Evolutionary conservation across 2,888 invertebrate genomes (phyloP).

Genomic region (Watsonalla binaria): DNA sequence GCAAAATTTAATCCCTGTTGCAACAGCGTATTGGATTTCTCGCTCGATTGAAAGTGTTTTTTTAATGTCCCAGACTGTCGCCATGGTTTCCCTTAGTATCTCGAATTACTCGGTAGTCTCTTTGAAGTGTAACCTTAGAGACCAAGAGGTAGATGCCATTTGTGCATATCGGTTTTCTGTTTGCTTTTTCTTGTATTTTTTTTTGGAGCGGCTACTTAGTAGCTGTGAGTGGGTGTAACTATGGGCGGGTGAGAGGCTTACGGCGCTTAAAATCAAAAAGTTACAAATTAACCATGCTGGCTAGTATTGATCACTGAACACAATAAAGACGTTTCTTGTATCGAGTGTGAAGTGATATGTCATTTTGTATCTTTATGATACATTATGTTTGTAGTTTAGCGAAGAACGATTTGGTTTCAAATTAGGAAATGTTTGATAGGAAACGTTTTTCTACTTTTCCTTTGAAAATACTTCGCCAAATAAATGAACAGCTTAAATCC

Average conservation of each 20-base stretch:
- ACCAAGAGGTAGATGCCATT: slow-evolving; percentile 46
- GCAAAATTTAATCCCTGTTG: slow-evolving; percentile 72
- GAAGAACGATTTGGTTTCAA: no score
- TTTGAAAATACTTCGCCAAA: no score
- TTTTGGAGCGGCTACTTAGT: slow-evolving; percentile 32
- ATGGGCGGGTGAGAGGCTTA: slow-evolving; percentile 56
- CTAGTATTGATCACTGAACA: not conserved
- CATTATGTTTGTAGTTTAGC: no score
- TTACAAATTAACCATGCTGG: slow-evolving; percentile 14
- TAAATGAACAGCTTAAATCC: no score
- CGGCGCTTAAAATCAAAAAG: slow-evolving; percentile 32
- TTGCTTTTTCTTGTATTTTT: slow-evolving; percentile 36
- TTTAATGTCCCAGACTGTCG: slow-evolving; percentile 63
- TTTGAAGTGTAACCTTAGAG: slow-evolving; percentile 57
- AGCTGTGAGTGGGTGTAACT: slow-evolving; percentile 53
- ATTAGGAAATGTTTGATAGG: no score
- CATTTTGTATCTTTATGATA: no score
- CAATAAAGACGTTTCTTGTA: no score
- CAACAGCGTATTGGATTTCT: slow-evolving; percentile 70
- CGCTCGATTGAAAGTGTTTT: slow-evolving; percentile 68
- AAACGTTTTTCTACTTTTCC: no score
- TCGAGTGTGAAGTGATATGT: no score
- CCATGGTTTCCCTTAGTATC: slow-evolving; percentile 65
- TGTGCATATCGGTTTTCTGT: slow-evolving; percentile 54
- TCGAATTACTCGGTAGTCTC: slow-evolving; percentile 74